Evolutionary conservation across 2,797 vertebrate genomes (phyloP), one percentile per base, ranked within the genome.

Genomic region (Merluccius polli): DNA sequence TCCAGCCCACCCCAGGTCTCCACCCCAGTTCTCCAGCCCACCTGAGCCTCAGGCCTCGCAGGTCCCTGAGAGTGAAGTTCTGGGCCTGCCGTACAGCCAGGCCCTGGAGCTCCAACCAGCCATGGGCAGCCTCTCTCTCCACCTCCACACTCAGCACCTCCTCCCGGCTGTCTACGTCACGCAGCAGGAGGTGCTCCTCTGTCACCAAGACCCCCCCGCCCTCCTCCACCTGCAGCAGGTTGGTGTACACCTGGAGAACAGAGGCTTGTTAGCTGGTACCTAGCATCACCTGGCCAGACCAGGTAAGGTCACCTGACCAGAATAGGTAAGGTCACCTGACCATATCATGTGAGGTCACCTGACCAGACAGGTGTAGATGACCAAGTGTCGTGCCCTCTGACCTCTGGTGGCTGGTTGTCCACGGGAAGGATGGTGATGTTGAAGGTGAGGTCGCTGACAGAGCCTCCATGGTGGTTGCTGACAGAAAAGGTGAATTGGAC

Each of bases 401-500:
- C 90, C 91, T 95, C 88, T 41, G 93, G 92, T 0, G 86, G 72
- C 85, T 94, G 92, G 85, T 95, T 90, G 84, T 95, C 93, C 87
- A 95, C 92, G 0, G 93, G 92, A 15, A 81, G 85, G 48, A 94
- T 80, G n/a, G 91, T 94, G 87, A 95, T 93, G 80, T 95, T 94
- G 78, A 95, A 95, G 76, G 88, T 27, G 27, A 95, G 87, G 33
- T 85, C 91, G 4, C 78, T 84, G 80, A 95, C 38, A 1, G 87
- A 69, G 75, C 87, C 93, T 1, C 93, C 93, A 3, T 94, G 91
- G 31, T 91, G 90, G 84, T 95, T 93, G 70, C 87, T 93, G 76
- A 95, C 92, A 1, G 93, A 94, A 88, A 95, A 95, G 76, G 91
- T 80, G 73, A 95, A 95, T 85, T 95, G 94, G 75, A 95, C 86